Evolutionary conservation across 1,140 invertebrate species (phyloP).

Genomic region (Cecropterus lyciades): DNA sequence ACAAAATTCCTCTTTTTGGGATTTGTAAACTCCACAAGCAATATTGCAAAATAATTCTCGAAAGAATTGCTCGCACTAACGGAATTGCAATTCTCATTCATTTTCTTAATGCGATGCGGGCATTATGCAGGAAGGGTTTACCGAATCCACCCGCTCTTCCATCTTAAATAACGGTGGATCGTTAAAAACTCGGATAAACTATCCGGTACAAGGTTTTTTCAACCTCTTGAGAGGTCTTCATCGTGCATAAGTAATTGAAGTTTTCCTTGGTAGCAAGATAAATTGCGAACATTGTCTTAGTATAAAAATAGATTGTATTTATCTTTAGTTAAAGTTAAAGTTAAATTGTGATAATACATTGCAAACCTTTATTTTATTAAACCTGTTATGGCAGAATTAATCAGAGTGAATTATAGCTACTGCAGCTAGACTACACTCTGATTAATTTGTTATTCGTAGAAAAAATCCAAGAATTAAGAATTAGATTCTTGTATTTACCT

Average conservation of each 20-base stretch:
- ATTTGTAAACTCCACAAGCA: neutral
- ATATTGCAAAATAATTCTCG: neutral
- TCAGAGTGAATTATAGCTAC: too few relatives aligned
- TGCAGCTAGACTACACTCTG: too few relatives aligned
- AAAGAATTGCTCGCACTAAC: slow-evolving; percentile 9
- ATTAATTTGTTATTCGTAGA: too few relatives aligned
- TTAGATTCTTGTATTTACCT: too few relatives aligned
- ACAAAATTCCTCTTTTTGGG: too few relatives aligned
- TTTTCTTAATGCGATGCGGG: slow-evolving; percentile 28
- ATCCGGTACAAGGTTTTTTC: slow-evolving; percentile 4
- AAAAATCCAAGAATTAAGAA: too few relatives aligned
- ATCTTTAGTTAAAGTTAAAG: too few relatives aligned
- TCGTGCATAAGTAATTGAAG: slow-evolving; percentile 2
- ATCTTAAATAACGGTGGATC: slow-evolving; percentile 21
- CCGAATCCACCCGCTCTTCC: slow-evolving; percentile 17
- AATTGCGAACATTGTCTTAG: too few relatives aligned
- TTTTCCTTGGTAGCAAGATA: neutral
- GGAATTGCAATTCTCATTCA: slow-evolving; percentile 28
- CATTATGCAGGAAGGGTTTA: slow-evolving; percentile 26
- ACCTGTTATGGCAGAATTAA: too few relatives aligned
- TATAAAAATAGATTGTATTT: too few relatives aligned
- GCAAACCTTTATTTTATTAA: too few relatives aligned
- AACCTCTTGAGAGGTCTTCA: neutral
- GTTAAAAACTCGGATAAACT: slow-evolving; percentile 15
- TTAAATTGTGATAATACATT: too few relatives aligned